A percentile compares a stretch with the other conserved stretches of the same genome.
Conservation (phyloP, 2,888 invertebrate genomes). For the Scaptomyza caliginosa region DNA sequence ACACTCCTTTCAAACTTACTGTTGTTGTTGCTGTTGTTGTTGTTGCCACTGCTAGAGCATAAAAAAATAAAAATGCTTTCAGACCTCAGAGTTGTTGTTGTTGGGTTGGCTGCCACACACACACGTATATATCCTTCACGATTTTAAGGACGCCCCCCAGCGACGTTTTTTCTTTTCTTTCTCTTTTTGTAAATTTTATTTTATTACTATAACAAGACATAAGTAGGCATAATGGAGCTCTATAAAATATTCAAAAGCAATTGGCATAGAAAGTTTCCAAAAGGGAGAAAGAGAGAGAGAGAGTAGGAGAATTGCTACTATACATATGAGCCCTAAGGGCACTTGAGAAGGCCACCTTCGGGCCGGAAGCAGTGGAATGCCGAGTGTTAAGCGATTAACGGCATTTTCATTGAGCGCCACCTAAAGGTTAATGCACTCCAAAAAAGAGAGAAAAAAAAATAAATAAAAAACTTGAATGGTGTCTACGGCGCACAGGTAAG, state of each 20-base stretch:
- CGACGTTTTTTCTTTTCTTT: conserved; percentile 49
- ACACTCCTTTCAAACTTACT: conserved; percentile 19
- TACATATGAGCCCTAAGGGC: conserved; percentile 33
- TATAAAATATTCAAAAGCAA: conserved; percentile 81
- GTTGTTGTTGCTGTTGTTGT: conserved; percentile 21
- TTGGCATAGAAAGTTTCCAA: conserved; percentile 71
- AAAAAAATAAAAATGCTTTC: conserved; percentile 51
- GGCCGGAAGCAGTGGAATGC: conserved; percentile 19
- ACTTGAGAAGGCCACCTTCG: conserved; percentile 1
- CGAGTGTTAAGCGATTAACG: conserved; percentile 72
- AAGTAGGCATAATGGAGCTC: conserved; percentile 81
- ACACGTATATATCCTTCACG: conserved; percentile 61
- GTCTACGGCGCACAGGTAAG: conserved; percentile 23
- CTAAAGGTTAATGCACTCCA: conserved; percentile 74
- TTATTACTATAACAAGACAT: conserved; percentile 82
- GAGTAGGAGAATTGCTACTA: background rate
- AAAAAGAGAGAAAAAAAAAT: conserved; percentile 5
- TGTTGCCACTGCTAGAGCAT: conserved; percentile 28
- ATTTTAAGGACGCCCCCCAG: conserved; percentile 37
- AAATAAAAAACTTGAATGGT: conserved; percentile 33
- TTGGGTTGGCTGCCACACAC: background rate
- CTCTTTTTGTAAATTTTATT: conserved; percentile 77
- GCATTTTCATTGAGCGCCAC: conserved; percentile 44
- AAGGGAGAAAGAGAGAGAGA: background rate
- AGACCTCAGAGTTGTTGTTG: conserved; percentile 35